These are phyloP conservation scores for Coracopsis vasa DNA, from an alignment of 2,113 vertebrate genomes.

Conservation along the genomic window DNA sequence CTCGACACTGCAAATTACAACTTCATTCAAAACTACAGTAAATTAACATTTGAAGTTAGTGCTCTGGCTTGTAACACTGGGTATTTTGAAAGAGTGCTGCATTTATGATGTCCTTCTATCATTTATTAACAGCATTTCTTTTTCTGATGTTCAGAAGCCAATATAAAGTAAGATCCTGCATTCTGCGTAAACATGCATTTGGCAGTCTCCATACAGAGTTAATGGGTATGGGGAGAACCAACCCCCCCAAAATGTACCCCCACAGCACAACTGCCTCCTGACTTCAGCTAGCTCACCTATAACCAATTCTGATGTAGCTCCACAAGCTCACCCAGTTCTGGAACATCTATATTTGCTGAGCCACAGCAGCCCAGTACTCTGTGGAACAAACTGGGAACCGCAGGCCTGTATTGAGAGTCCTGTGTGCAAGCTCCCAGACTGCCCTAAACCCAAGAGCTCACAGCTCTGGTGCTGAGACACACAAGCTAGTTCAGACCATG, in stretches of 20 bases:
- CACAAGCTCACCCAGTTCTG: not conserved
- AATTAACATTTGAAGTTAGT: not conserved
- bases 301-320: not conserved
- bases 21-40: not conserved
- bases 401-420: accelerated
- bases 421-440: accelerated
- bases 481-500: not conserved
- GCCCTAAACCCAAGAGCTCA: not conserved
- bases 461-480: too few species aligned
- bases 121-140: not conserved
- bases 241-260: too few species aligned
- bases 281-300: too few species aligned
- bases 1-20: not conserved
- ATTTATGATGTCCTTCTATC: not conserved
- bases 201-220: not conserved
- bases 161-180: not conserved
- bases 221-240: not conserved
- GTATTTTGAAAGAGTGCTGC: not conserved
- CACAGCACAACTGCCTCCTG: not conserved
- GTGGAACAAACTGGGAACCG: not conserved
- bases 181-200: not conserved
- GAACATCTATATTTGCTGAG: not conserved
- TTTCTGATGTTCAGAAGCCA: not conserved
- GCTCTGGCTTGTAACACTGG: not conserved
- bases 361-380: not conserved